phyloP scores from a whole-genome alignment of 1,140 invertebrate genomes.

The Drosophila eugracilis region DNA sequence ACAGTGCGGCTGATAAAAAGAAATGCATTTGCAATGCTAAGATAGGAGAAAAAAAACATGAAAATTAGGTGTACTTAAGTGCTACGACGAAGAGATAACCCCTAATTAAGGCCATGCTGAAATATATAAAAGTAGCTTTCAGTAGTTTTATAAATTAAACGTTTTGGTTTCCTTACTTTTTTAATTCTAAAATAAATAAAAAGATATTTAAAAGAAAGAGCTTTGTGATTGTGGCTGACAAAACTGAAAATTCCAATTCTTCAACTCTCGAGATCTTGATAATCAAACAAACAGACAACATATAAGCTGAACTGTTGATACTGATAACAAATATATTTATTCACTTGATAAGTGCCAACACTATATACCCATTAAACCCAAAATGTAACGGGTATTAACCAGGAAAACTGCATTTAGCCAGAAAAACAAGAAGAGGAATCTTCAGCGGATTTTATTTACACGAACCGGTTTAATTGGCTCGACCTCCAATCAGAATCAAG shows the following conservation, averaged over 20 bases:
- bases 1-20: constrained; percentile 60
- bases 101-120: not conserved
- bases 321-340: not conserved
- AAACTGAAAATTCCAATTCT: not conserved
- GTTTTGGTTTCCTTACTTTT: too few species aligned
- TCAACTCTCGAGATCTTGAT: not conserved
- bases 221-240: too few species aligned
- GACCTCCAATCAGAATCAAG: constrained; percentile 79
- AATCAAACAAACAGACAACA: not conserved
- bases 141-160: too few species aligned
- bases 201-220: not conserved
- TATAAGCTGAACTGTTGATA: not conserved
- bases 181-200: too few species aligned
- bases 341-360: not conserved
- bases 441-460: constrained; percentile 24
- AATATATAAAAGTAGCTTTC: not conserved
- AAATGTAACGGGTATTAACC: not conserved
- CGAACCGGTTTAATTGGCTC: constrained; percentile 77
- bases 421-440: constrained; percentile 21
- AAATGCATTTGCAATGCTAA: constrained; percentile 47
- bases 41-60: constrained; percentile 2
- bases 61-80: not conserved
- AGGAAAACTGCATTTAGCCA: constrained; percentile 17
- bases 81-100: not conserved
- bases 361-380: not conserved